phyloP scores from a whole-genome alignment of 2,113 vertebrate species.

The Malaclemys terrapin region DNA sequence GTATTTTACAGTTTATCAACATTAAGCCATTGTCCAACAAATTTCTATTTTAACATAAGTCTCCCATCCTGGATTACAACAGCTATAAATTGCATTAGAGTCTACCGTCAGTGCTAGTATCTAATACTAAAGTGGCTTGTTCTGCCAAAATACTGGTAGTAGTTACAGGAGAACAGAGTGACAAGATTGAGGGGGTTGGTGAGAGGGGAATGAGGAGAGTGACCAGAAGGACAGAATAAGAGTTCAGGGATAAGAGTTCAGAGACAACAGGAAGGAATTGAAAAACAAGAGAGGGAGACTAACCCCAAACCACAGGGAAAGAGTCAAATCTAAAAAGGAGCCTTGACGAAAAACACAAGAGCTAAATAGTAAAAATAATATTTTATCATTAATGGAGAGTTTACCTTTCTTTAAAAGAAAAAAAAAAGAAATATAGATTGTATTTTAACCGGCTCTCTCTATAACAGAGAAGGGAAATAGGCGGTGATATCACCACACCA shows the following conservation, averaged over 20 bases:
- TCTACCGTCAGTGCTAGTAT: not conserved
- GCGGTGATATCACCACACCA: slow-evolving; percentile 20
- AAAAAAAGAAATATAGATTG: not conserved
- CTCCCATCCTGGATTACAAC: slow-evolving; percentile 24
- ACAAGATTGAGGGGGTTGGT: not conserved
- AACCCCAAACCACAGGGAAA: not conserved
- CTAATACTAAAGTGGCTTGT: not conserved
- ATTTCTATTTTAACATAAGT: slow-evolving; percentile 28
- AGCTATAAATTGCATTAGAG: slow-evolving; percentile 36
- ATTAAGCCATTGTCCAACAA: slow-evolving; percentile 24
- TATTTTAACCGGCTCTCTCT: not conserved
- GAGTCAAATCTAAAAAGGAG: not conserved
- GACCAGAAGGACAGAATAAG: not conserved
- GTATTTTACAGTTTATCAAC: slow-evolving; percentile 21
- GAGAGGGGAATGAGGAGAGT: not conserved
- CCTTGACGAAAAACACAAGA: not conserved
- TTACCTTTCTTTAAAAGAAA: not conserved
- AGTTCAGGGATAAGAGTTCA: not conserved
- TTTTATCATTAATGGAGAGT: not conserved
- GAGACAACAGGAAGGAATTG: not conserved
- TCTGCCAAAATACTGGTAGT: not conserved
- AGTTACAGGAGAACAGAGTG: not conserved
- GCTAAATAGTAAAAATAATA: not conserved
- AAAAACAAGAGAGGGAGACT: not conserved
- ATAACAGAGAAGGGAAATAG: slow-evolving; percentile 23